Evolutionary conservation across 1,140 invertebrate genomes (phyloP).

Genomic region (Drosophila ficusphila): DNA sequence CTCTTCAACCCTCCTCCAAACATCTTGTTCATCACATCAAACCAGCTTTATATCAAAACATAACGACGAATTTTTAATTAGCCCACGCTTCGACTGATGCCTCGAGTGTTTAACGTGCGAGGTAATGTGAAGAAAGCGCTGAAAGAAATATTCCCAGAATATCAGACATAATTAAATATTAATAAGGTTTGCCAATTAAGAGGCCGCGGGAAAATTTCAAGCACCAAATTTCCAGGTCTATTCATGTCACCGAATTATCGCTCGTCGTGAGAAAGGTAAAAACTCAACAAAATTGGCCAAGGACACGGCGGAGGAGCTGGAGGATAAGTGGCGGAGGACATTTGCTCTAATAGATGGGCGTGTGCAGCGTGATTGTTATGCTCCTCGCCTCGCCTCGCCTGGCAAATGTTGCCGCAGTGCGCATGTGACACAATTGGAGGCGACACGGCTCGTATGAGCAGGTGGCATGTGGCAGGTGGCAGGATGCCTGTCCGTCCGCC

Average conservation of each 20-base stretch:
- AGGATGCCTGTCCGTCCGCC: constrained; percentile 17
- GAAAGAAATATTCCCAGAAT: constrained; percentile 21
- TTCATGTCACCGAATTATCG: constrained; percentile 69
- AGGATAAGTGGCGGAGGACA: constrained; percentile 10
- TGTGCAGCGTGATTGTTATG: constrained; percentile 70
- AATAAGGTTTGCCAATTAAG: constrained; percentile 76
- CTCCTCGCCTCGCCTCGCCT: constrained; percentile 40
- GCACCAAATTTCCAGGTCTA: constrained; percentile 46
- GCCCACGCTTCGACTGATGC: background rate
- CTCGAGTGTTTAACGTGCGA: constrained; percentile 12
- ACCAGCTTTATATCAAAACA: background rate
- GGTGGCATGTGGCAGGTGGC: no score
- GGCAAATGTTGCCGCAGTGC: constrained; percentile 58
- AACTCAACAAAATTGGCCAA: constrained; percentile 49
- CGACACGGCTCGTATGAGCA: constrained; percentile 55
- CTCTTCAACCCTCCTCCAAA: background rate
- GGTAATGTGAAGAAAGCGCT: background rate
- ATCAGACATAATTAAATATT: constrained; percentile 71
- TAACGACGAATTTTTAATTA: constrained; percentile 27
- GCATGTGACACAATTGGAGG: constrained; percentile 79
- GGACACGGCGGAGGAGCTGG: background rate
- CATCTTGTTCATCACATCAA: background rate
- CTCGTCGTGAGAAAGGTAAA: constrained; percentile 75
- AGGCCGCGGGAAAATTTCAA: constrained; percentile 21
- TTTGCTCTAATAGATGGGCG: constrained; percentile 48